Percentiles rank a stretch among this genome's conserved stretches.
These are phyloP conservation scores for Apodemus sylvaticus DNA, from an alignment of 2,113 vertebrate species.

Conservation along the genomic window DNA sequence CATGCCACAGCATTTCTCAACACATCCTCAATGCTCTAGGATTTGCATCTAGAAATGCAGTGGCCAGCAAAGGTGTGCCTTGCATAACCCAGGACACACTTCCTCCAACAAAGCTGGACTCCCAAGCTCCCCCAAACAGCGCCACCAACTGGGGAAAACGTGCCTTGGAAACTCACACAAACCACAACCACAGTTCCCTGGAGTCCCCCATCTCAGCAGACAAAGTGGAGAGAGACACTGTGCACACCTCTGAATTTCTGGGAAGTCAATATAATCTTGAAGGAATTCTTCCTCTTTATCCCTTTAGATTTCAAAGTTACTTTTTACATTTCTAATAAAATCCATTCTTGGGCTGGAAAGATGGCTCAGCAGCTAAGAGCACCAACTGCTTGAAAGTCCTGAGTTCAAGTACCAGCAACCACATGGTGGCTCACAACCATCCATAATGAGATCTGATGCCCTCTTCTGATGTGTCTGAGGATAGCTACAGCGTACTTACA, in stretches of 20 bases:
- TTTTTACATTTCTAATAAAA: slow-evolving; percentile 37
- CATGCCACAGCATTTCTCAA: neutral
- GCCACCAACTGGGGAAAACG: neutral
- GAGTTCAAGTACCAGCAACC: too few species aligned
- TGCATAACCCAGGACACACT: neutral
- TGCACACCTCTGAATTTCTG: neutral
- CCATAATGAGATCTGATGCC: too few species aligned
- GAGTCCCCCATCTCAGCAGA: neutral
- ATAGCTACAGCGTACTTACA: too few species aligned
- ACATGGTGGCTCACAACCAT: too few species aligned
- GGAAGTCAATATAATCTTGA: neutral
- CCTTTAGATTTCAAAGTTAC: neutral
- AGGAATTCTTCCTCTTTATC: slow-evolving; percentile 11
- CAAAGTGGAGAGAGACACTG: neutral
- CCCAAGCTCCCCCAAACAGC: neutral
- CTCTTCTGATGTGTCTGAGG: too few species aligned
- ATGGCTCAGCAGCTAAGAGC: too few species aligned
- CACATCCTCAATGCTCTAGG: neutral
- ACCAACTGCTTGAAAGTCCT: too few species aligned
- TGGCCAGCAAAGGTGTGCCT: neutral
- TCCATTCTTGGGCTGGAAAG: neutral
- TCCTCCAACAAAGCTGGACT: neutral
- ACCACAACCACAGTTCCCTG: neutral
- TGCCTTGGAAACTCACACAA: neutral
- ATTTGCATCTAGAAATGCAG: neutral